Evolutionary conservation across 1,140 invertebrate species (phyloP).

Genomic region (Oryctes rhinoceros): DNA sequence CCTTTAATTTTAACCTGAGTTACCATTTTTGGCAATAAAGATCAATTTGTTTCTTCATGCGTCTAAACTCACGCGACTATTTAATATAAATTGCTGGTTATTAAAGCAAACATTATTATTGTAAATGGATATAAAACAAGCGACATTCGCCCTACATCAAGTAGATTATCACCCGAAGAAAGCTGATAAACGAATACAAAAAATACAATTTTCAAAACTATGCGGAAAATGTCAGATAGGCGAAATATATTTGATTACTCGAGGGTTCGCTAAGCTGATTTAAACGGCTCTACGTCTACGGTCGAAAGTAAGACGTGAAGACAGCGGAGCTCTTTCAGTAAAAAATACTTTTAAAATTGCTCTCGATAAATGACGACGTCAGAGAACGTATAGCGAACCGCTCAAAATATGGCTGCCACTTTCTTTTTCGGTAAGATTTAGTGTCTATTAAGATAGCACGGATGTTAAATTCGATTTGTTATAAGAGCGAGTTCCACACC

Average conservation of each 20-base stretch:
- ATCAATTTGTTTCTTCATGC: too few species aligned
- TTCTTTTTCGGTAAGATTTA: slow-evolving; percentile 46
- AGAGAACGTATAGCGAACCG: slow-evolving; percentile 49
- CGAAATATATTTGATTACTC: slow-evolving; percentile 54
- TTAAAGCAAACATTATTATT: too few species aligned
- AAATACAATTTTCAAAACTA: slow-evolving; percentile 57
- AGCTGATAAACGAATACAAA: slow-evolving; percentile 56
- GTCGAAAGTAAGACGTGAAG: slow-evolving; percentile 42
- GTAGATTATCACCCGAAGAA: slow-evolving; percentile 51
- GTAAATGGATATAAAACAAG: background rate
- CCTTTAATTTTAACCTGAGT: too few species aligned
- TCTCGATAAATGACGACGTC: slow-evolving; percentile 53
- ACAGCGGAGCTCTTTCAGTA: slow-evolving; percentile 23
- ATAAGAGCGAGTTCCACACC: background rate
- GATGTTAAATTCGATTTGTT: slow-evolving; percentile 42
- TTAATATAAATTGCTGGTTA: too few species aligned
- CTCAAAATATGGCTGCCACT: slow-evolving; percentile 52
- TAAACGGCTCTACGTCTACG: slow-evolving; percentile 46
- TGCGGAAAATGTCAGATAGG: slow-evolving; percentile 54
- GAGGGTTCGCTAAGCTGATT: slow-evolving; percentile 54
- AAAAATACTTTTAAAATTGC: slow-evolving; percentile 41
- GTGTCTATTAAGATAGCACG: slow-evolving; percentile 41
- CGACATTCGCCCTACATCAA: slow-evolving; percentile 29
- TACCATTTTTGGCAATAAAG: too few species aligned
- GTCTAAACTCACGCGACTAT: too few species aligned